Conservation (phyloP, 2,113 vertebrate genomes). For the Hemibates koningsi region DNA sequence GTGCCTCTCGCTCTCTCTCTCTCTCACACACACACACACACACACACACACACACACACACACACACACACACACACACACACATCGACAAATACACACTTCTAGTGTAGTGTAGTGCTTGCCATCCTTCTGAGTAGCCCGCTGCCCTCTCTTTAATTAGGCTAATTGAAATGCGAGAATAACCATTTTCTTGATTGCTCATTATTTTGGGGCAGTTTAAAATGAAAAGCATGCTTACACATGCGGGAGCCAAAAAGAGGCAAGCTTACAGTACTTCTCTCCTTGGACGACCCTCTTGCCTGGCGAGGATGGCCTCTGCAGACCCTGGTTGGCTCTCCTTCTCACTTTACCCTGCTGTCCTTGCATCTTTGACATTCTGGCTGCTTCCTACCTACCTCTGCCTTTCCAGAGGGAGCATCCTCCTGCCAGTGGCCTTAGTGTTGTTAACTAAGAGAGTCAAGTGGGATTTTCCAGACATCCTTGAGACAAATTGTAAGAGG, state of each 20-base stretch:
- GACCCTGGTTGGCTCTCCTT: background rate
- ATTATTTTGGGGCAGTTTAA: constrained; percentile 53
- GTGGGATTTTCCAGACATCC: constrained; percentile 31
- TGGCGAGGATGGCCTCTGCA: background rate
- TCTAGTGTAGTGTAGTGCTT: background rate
- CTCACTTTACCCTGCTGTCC: background rate
- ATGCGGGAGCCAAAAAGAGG: background rate
- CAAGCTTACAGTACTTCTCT: background rate
- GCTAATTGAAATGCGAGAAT: constrained; percentile 69
- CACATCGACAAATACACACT: constrained; percentile 1
- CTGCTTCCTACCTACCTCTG: background rate
- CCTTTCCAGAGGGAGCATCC: background rate
- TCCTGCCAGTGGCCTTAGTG: background rate
- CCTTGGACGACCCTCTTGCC: background rate
- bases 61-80: background rate
- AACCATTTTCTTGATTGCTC: constrained; percentile 68
- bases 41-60: background rate
- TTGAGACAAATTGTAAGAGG: constrained; percentile 27
- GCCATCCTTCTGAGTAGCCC: constrained; percentile 22
- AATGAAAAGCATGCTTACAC: constrained; percentile 36
- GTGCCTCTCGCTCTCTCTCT: background rate
- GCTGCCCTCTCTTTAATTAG: constrained; percentile 66
- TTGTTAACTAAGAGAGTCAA: constrained; percentile 14
- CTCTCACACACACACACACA: background rate
- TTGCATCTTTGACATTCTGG: background rate